These are phyloP conservation scores for Chamaea fasciata DNA, from an alignment of 2,113 vertebrate genomes.

Conservation along the genomic window DNA sequence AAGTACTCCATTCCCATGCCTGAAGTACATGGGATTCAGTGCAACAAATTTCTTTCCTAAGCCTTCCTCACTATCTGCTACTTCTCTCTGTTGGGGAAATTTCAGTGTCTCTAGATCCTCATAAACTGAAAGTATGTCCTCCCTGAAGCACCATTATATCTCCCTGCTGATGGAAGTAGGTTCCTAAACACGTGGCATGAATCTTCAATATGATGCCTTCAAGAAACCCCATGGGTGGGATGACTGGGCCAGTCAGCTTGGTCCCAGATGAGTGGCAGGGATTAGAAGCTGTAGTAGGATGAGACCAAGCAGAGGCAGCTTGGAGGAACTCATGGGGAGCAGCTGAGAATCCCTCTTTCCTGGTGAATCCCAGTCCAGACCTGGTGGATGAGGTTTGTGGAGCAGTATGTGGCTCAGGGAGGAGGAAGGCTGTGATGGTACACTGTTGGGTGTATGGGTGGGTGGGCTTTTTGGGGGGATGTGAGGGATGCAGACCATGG, in stretches of 20 bases:
- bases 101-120: neutral
- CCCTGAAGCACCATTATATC: neutral
- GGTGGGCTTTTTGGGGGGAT: neutral
- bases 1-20: neutral
- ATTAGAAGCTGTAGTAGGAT: neutral
- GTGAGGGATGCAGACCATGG: neutral
- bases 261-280: neutral
- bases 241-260: neutral
- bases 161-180: neutral
- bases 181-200: neutral
- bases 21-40: neutral
- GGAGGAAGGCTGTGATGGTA: neutral
- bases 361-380: neutral
- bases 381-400: neutral
- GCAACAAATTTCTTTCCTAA: neutral
- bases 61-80: neutral
- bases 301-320: neutral
- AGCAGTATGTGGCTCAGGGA: neutral
- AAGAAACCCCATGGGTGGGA: neutral
- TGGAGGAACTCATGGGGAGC: neutral
- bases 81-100: neutral
- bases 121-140: neutral
- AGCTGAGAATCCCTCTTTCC: neutral
- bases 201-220: neutral
- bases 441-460: neutral